A percentile compares a stretch with the other conserved stretches of the same genome.
phyloP scores from a whole-genome alignment of 2,113 vertebrate species.

The Pseudorectes ferrugineus region DNA sequence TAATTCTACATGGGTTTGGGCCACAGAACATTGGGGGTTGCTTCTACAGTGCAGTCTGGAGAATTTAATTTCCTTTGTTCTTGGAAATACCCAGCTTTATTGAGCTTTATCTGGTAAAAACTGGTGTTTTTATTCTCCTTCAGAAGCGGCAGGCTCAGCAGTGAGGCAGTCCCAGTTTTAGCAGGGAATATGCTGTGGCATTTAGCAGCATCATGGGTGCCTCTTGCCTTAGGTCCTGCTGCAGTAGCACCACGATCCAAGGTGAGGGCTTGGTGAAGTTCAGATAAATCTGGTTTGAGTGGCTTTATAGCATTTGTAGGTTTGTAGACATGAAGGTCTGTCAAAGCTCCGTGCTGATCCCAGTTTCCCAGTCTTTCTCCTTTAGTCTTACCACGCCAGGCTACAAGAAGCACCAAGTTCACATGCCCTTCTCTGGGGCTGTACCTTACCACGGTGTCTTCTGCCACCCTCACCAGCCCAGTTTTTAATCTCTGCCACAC shows the following conservation, averaged over 20 bases:
- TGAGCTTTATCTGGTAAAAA: background rate
- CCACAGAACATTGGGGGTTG: background rate
- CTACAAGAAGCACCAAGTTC: background rate
- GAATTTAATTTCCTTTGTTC: background rate
- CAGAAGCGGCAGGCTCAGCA: background rate
- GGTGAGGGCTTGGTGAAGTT: background rate
- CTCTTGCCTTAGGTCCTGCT: background rate
- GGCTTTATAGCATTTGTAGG: background rate
- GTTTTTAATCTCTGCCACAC: background rate
- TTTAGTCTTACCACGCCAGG: background rate
- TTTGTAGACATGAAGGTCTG: background rate
- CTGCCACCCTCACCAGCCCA: background rate
- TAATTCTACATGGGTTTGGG: rapidly evolving
- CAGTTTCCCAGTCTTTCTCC: background rate
- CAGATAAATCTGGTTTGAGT: background rate
- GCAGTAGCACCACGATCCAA: background rate
- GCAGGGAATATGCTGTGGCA: background rate
- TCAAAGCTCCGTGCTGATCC: background rate
- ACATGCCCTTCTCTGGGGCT: background rate
- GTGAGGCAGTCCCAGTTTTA: background rate
- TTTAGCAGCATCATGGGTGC: background rate
- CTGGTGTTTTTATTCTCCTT: background rate
- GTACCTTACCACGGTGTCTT: background rate
- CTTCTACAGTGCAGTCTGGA: background rate
- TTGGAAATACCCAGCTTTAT: background rate